These are phyloP conservation scores for Diogma glabrata DNA, from an alignment of 2,888 invertebrate genomes.

Conservation along the genomic window DNA sequence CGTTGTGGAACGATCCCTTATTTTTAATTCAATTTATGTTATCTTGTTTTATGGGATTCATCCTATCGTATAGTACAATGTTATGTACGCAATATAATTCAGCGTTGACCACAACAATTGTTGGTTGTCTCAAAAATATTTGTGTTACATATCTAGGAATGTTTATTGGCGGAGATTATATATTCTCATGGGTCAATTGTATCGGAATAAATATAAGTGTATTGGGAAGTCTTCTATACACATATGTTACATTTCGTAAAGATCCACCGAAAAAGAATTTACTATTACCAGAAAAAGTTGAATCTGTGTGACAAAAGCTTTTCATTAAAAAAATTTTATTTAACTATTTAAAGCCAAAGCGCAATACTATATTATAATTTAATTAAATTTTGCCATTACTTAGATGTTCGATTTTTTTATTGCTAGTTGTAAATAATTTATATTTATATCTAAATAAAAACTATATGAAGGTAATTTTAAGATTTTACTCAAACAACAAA, in stretches of 20 bases:
- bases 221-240: slow-evolving; percentile 71
- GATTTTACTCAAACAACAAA: no score
- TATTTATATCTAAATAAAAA: no score
- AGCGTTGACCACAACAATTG: slow-evolving; percentile 96
- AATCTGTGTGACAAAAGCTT: slow-evolving; percentile 5
- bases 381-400: slow-evolving; percentile 7
- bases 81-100: slow-evolving; percentile 94
- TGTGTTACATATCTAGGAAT: slow-evolving; percentile 96
- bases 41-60: slow-evolving; percentile 94
- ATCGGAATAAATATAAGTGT: slow-evolving; percentile 93
- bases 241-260: slow-evolving; percentile 68
- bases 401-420: no score
- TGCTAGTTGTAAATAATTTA: slow-evolving; percentile 7
- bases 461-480: no score
- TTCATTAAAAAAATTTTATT: slow-evolving; percentile 4
- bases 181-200: slow-evolving; percentile 90
- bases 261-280: slow-evolving; percentile 6
- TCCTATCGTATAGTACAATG: slow-evolving; percentile 89
- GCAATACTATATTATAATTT: slow-evolving; percentile 6
- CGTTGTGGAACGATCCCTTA: slow-evolving; percentile 59
- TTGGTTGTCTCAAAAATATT: slow-evolving; percentile 96
- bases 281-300: slow-evolving; percentile 7
- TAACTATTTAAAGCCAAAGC: slow-evolving; percentile 8
- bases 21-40: slow-evolving; percentile 73
- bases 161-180: slow-evolving; percentile 96